Evolutionary conservation across 2,113 vertebrate species (phyloP).

Genomic region (Monopterus albus): DNA sequence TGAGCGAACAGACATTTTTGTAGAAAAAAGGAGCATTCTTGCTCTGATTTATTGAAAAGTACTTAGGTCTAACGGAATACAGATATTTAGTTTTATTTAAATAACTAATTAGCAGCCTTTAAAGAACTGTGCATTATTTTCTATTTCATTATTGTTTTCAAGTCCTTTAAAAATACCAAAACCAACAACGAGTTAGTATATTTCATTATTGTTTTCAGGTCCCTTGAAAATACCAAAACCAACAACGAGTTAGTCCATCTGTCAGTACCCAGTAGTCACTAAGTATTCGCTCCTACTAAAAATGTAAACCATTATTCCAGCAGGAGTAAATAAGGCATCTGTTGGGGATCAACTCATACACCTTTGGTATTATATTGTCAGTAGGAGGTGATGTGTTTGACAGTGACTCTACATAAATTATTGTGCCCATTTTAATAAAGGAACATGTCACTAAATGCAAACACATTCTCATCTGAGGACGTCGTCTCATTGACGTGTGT

Average conservation of each 20-base stretch:
- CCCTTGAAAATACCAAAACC: background rate
- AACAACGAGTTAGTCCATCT: background rate
- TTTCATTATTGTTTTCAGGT: background rate
- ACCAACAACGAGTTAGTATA: background rate
- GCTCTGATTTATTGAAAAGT: background rate
- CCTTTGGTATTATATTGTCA: no score
- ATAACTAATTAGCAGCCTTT: background rate
- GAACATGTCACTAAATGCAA: no score
- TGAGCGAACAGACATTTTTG: slow-evolving; percentile 11
- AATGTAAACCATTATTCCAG: background rate
- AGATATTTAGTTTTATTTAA: background rate
- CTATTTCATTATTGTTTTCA: background rate
- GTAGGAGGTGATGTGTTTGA: no score
- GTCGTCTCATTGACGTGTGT: no score
- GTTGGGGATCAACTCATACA: slow-evolving; percentile 8
- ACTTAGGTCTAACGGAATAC: background rate
- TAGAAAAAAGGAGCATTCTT: background rate
- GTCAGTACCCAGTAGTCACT: background rate
- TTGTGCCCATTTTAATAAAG: background rate
- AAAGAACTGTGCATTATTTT: background rate
- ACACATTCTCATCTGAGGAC: no score
- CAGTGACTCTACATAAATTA: background rate
- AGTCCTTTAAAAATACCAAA: background rate
- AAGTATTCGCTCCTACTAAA: background rate
- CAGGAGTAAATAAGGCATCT: slow-evolving; percentile 7